A percentile compares a stretch with the other conserved stretches of the same genome.
phyloP scores from a whole-genome alignment of 2,888 invertebrate genomes.

The Sacculina carcini region DNA sequence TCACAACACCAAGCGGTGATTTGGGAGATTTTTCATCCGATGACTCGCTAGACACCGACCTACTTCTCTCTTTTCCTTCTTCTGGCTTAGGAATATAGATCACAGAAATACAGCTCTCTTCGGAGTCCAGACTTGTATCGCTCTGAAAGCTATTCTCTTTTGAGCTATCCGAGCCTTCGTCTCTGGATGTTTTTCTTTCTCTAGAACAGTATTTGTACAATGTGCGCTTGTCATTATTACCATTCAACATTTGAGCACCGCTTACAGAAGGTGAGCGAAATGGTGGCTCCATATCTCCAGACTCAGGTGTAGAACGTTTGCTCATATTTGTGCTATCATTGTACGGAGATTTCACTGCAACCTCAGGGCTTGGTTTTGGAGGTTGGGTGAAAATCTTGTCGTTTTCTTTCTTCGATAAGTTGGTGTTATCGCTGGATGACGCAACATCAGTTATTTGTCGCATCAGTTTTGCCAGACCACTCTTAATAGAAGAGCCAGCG shows the following conservation, averaged over 20 bases:
- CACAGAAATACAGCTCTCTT: conserved; percentile 76
- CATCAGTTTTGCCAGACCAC: conserved; percentile 11
- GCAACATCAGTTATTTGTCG: conserved; percentile 13
- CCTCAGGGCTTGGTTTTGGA: too few species aligned
- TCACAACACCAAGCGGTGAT: conserved; percentile 13
- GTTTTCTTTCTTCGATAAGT: not conserved
- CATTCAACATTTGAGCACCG: too few species aligned
- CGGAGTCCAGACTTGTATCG: conserved; percentile 77
- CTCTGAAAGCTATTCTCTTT: conserved; percentile 51
- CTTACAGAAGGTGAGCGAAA: too few species aligned
- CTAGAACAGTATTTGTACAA: conserved; percentile 14
- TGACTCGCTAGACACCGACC: conserved; percentile 13
- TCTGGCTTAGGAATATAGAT: conserved; percentile 68
- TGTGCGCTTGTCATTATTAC: conserved; percentile 14
- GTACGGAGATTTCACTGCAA: too few species aligned
- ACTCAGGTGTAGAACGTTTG: not conserved
- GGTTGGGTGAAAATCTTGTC: too few species aligned
- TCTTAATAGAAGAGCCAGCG: conserved; percentile 46
- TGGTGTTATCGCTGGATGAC: conserved; percentile 6
- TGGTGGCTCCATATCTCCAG: not conserved
- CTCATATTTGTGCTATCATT: too few species aligned
- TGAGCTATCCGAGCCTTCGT: conserved; percentile 42
- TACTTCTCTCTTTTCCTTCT: conserved; percentile 12
- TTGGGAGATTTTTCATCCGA: conserved; percentile 17
- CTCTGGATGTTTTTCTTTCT: conserved; percentile 50